phyloP scores from a whole-genome alignment of 2,113 vertebrate species.

The Lethenteron reissneri region DNA sequence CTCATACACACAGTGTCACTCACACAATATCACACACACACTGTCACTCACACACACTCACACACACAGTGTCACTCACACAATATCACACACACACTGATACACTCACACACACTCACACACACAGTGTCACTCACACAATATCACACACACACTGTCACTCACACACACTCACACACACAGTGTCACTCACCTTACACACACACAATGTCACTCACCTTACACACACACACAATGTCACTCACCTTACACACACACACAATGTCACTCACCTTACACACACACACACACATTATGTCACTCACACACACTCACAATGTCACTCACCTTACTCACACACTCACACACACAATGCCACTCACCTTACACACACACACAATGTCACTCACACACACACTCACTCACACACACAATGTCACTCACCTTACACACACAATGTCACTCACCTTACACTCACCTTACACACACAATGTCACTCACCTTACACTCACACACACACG shows the following conservation, averaged over 20 bases:
- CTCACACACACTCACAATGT: neutral
- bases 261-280: neutral
- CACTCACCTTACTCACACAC: neutral
- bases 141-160: neutral
- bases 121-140: neutral
- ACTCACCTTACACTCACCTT: neutral
- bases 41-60: neutral
- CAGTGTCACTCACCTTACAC: neutral
- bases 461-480: neutral
- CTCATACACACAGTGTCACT: too few species aligned
- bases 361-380: neutral
- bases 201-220: neutral
- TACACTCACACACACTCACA: neutral
- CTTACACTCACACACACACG: too few species aligned
- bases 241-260: neutral
- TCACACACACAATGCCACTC: neutral
- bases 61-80: neutral
- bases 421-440: neutral
- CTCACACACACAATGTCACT: neutral
- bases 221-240: neutral
- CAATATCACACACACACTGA: too few species aligned
- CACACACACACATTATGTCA: neutral
- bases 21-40: too few species aligned
- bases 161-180: neutral
- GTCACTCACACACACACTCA: neutral